Evolutionary conservation across 35 echinoderm and acorn worm genomes (phyloP), one percentile per base, ranked within the genome.

Genomic region (Apostichopus parvimensis): DNA sequence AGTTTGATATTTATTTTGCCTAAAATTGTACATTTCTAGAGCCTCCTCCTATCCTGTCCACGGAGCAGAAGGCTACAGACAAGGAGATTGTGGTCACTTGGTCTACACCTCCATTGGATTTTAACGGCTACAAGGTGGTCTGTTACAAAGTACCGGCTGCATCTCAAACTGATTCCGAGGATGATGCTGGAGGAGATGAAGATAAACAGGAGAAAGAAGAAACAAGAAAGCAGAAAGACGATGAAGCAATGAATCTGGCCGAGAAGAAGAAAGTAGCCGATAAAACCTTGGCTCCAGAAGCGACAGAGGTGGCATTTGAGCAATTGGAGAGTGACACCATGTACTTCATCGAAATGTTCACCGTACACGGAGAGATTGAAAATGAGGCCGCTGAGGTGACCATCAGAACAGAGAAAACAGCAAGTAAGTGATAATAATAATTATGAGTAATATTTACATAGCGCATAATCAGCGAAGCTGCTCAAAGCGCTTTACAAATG

Each of bases 81-180:
- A 72, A 34, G 60, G 86, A 88, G 12, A 72, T 88, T 66, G n/a
- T 53, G 57, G n/a, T 88, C 22, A 65, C 86, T 55, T 88, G 86
- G 86, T 14, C 9, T 53, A 72, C 86, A 15, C 86, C 86, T 23
- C 86, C 86, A 28, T 20, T 88, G 15, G 86, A 88, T 64, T 88
- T 88, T 23, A 88, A 55, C 22, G 86, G 86, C 13, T 88, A 88
- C 25, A 66, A 72, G 9, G 86, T 34, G 26, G 8, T 72, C 25
- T 88, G 86, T 54, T 88, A 88, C 61, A 72, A 88, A 45, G 26
- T 88, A 15, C 64, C 52, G 6, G 57, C 60, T 8, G 9, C 85
- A 83, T 84, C 81, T 6, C 15, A 34, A 15, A 12, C 54, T 55
- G 54, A 57, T 17, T 15, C 57, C 8, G 12, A 17, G 6, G 54